A percentile compares a stretch with the other conserved stretches of the same genome.
Evolutionary conservation across 2,113 vertebrate species (phyloP).

Genomic region (Polypterus bichir): DNA sequence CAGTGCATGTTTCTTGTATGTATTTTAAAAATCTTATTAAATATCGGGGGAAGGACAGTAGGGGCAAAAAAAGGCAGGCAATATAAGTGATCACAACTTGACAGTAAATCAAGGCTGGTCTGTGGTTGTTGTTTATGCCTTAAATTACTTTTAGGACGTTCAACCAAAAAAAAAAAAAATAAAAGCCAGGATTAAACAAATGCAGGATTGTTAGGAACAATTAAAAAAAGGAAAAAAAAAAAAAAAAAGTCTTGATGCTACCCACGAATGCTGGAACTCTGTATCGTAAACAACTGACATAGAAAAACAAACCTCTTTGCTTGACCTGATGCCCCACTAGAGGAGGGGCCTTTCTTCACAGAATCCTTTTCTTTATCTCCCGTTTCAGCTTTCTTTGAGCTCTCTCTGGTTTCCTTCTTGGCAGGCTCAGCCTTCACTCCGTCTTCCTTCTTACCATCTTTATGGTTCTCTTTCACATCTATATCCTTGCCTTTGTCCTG

Average conservation of each 20-base stretch:
- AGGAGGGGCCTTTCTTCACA: constrained; percentile 98
- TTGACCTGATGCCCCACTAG: constrained; percentile 97
- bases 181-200: constrained; percentile 32
- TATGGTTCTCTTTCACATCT: constrained; percentile 76
- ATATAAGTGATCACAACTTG: constrained; percentile 70
- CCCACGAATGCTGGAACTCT: constrained; percentile 96
- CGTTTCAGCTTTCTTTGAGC: constrained; percentile 90
- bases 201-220: constrained; percentile 82
- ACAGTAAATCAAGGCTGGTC: constrained; percentile 48
- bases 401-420: constrained; percentile 93
- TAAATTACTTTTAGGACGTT: constrained; percentile 72
- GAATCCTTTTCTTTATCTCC: constrained; percentile 99
- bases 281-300: constrained; percentile 99
- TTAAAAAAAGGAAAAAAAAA: constrained; percentile 47
- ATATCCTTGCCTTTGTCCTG: constrained; percentile 77
- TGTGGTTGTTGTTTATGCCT: constrained; percentile 34
- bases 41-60: constrained; percentile 38
- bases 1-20: constrained; percentile 79
- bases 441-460: constrained; percentile 95
- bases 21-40: constrained; percentile 45
- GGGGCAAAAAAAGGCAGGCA: constrained; percentile 55
- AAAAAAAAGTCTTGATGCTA: constrained; percentile 81
- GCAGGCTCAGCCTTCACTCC: constrained; percentile 69
- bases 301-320: constrained; percentile 99
- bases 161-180: constrained; percentile 60